These are phyloP conservation scores for Prunella himalayana DNA, from an alignment of 2,113 vertebrate species.

Conservation along the genomic window DNA sequence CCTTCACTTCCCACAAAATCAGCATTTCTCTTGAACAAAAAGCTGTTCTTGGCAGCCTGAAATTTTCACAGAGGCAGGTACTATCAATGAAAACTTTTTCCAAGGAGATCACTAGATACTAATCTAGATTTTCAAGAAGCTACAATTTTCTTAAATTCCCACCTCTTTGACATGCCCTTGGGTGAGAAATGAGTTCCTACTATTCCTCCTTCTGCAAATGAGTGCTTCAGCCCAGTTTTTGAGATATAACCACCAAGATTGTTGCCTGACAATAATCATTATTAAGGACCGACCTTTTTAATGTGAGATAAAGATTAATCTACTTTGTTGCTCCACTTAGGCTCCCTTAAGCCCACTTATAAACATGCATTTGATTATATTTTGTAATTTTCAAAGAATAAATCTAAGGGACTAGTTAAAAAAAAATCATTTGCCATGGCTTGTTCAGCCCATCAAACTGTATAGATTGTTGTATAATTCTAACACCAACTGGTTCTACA, in stretches of 20 bases:
- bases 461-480: background rate
- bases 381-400: background rate
- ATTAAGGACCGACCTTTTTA: background rate
- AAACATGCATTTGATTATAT: background rate
- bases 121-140: background rate
- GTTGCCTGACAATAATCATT: background rate
- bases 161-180: background rate
- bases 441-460: background rate
- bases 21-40: background rate
- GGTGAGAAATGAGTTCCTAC: background rate
- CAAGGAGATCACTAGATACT: background rate
- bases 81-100: background rate
- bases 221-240: background rate
- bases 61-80: accelerated
- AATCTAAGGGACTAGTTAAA: background rate
- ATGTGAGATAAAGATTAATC: constrained; percentile 19
- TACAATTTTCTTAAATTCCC: background rate
- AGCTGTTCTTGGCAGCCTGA: background rate
- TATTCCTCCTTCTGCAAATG: background rate
- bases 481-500: background rate
- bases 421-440: background rate
- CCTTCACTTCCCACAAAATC: background rate
- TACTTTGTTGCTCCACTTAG: background rate
- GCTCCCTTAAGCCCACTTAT: background rate
- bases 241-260: background rate